Evolutionary conservation across 2,113 vertebrate genomes (phyloP).

Genomic region (Megatriorchis doriae): DNA sequence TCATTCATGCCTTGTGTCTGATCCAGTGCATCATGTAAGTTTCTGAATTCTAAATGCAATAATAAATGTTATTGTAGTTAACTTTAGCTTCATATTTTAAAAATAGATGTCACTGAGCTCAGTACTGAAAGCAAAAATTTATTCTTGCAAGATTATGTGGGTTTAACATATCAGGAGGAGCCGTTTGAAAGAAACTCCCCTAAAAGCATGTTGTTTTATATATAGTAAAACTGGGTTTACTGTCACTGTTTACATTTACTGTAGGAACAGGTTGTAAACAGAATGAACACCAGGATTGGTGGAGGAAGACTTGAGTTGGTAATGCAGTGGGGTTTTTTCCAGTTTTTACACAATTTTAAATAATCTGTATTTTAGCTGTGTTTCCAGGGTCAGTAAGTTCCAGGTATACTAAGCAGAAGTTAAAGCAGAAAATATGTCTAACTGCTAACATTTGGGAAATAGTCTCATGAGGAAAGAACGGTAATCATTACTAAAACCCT

Average conservation of each 20-base stretch:
- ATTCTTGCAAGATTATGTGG: neutral
- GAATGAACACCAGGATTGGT: neutral
- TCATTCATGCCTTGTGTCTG: neutral
- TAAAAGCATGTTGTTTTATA: neutral
- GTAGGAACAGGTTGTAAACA: neutral
- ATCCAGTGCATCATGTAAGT: neutral
- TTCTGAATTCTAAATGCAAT: neutral
- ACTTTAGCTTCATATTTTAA: neutral
- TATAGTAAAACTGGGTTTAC: neutral
- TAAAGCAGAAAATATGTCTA: neutral
- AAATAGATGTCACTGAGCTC: neutral
- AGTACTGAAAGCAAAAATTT: neutral
- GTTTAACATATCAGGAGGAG: neutral
- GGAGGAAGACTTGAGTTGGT: neutral
- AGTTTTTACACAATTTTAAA: neutral
- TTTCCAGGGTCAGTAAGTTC: neutral
- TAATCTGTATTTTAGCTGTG: neutral
- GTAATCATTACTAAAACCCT: neutral
- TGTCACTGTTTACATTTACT: neutral
- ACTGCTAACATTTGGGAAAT: neutral
- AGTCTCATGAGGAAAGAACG: neutral
- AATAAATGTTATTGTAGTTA: neutral
- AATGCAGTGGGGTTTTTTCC: neutral
- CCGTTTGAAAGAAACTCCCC: neutral
- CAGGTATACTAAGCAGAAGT: neutral